Evolutionary conservation across 2,888 invertebrate species (phyloP), one percentile per base, ranked within the genome.

Genomic region (Prosapia bicincta): DNA sequence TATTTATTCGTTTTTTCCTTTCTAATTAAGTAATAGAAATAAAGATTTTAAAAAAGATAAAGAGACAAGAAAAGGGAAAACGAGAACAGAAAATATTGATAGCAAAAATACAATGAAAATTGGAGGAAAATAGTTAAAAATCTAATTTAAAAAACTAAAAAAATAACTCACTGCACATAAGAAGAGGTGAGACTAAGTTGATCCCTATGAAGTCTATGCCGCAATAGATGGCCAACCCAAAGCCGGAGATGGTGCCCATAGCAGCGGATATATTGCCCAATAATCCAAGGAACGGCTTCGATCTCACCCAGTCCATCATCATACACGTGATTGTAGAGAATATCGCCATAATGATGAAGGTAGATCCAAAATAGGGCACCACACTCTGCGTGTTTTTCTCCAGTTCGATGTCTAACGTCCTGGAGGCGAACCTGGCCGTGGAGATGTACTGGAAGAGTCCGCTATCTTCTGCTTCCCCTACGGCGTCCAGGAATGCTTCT

Each of bases 171-270:
- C 97, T 97, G 82, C 97, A 93, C 94, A 97, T 97, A 77, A 97
- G 89, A 84, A 97, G 97, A 3, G 97, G 97, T 3, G 97, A 97
- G 0, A 97, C 97, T 82, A 97, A 89, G 85, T 97, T 97, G 80
- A 97, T 94, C 74, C 97, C 97, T 83, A 97, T 97, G 85, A 97
- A 97, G 79, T 95, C 95, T 77, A 97, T 90, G 24, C 96, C 96
- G 79, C 93, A 87, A 84, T 97, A 96, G 86, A 96, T 92, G 81
- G 96, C 94, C 75, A 95, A 88, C 3, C 97, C 97, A 81, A 97
- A 97, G 0, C 96, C 96, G 1, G 96, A 93, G 26, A 92, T 87
- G 0, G 97, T 97, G 3, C 96, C 96, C 92, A 97, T 93, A 0
- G 93, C 93, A 0, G 97, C 96, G 0, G 96, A 96, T 23, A 97